These are phyloP conservation scores for Oryzias dopingdopingensis DNA, from an alignment of 2,797 vertebrate species.

Conservation along the genomic window DNA sequence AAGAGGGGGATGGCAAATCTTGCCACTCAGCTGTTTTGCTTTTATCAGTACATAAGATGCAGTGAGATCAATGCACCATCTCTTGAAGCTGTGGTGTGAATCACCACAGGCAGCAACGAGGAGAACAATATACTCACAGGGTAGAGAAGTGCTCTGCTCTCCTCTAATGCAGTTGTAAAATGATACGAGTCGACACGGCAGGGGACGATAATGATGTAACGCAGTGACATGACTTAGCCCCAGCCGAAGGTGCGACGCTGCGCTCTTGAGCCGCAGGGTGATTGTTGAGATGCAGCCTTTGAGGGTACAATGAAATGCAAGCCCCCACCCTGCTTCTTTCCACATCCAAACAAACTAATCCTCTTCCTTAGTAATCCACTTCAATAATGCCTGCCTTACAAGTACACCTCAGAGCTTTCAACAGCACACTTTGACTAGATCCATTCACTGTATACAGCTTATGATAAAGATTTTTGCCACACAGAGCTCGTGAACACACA, in stretches of 20 bases:
- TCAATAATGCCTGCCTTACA: conserved; percentile 46
- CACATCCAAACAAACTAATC: conserved; percentile 61
- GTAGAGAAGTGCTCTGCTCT: conserved; percentile 39
- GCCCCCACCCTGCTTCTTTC: conserved; percentile 11
- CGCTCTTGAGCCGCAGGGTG: conserved; percentile 51
- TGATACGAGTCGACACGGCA: conserved; percentile 50
- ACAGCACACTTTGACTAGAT: conserved; percentile 34
- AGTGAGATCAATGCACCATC: conserved; percentile 57
- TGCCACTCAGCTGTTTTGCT: conserved; percentile 57
- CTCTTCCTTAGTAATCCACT: conserved; percentile 68
- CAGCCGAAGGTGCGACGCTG: conserved; percentile 46
- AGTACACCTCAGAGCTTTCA: conserved; percentile 47
- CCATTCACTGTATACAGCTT: conserved; percentile 20
- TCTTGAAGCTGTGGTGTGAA: conserved; percentile 47
- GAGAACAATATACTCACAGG: conserved; percentile 46
- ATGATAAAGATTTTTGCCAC: conserved; percentile 22
- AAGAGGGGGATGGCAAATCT: conserved; percentile 40
- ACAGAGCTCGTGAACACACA: conserved; percentile 1
- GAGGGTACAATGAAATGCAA: conserved; percentile 41
- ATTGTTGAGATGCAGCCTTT: conserved; percentile 52
- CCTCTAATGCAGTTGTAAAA: conserved; percentile 50
- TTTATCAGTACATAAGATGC: conserved; percentile 50
- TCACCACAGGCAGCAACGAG: conserved; percentile 51
- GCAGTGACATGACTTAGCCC: conserved; percentile 53
- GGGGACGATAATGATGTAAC: conserved; percentile 56